phyloP scores from a whole-genome alignment of 1,140 invertebrate genomes.

The Microplitis mediator region DNA sequence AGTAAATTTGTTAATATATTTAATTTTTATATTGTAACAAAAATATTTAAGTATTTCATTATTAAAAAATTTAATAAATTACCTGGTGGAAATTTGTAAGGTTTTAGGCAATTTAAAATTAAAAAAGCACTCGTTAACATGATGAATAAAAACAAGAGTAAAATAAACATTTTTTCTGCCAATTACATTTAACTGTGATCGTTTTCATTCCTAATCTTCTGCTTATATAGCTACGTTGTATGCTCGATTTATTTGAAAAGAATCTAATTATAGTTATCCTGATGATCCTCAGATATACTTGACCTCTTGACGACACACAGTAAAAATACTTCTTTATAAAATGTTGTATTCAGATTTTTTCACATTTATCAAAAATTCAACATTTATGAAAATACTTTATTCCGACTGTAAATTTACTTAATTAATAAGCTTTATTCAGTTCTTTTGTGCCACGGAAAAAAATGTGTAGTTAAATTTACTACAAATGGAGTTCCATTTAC shows the following conservation, averaged over 20 bases:
- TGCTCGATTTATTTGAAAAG: not conserved
- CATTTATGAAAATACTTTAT: no score
- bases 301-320: not conserved
- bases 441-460: no score
- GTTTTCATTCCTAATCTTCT: no score
- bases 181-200: not conserved
- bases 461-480: no score
- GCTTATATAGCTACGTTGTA: not conserved
- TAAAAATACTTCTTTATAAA: not conserved
- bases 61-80: conserved; percentile 24
- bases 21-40: not conserved
- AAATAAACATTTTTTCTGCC: conserved; percentile 32
- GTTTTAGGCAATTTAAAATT: conserved; percentile 44
- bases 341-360: no score
- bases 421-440: no score
- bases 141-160: conserved; percentile 29
- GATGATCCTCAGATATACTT: conserved; percentile 1
- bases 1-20: conserved; percentile 1
- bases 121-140: conserved; percentile 34
- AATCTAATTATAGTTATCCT: not conserved
- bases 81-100: conserved; percentile 53
- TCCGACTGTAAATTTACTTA: no score
- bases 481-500: no score
- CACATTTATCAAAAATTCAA: no score
- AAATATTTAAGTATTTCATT: not conserved